A percentile compares a stretch with the other conserved stretches of the same genome.
These are phyloP conservation scores for Microplitis demolitor DNA, from an alignment of 1,140 invertebrate species.

Conservation along the genomic window DNA sequence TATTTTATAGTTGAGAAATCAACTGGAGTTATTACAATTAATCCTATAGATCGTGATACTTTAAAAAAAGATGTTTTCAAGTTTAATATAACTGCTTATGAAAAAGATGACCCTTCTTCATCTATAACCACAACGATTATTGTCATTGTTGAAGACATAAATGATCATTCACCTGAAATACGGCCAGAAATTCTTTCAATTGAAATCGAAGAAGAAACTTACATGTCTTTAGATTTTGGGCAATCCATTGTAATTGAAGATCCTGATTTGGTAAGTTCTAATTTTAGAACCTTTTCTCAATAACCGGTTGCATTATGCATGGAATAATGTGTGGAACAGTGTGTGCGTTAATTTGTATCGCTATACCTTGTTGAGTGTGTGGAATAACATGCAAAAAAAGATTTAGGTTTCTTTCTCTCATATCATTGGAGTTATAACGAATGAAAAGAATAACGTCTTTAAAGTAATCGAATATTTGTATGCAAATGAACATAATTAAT, in stretches of 20 bases:
- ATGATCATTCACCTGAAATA: slow-evolving; percentile 62
- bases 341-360: no score
- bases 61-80: slow-evolving; percentile 61
- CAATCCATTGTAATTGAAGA: slow-evolving; percentile 60
- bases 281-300: background rate
- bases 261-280: slow-evolving; percentile 61
- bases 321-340: no score
- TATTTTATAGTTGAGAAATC: slow-evolving; percentile 45
- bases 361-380: no score
- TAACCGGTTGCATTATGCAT: background rate
- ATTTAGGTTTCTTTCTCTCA: no score
- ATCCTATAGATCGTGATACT: slow-evolving; percentile 61
- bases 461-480: no score
- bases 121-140: slow-evolving; percentile 49
- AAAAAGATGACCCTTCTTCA: slow-evolving; percentile 54
- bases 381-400: no score
- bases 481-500: no score
- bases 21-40: slow-evolving; percentile 56
- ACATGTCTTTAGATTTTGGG: slow-evolving; percentile 54
- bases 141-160: slow-evolving; percentile 64
- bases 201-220: slow-evolving; percentile 56
- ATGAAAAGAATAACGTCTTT: no score
- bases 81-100: slow-evolving; percentile 61
- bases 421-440: no score
- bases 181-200: slow-evolving; percentile 45